These are phyloP conservation scores for Drosophila equinoxialis DNA, from an alignment of 1,140 invertebrate genomes.

Conservation along the genomic window DNA sequence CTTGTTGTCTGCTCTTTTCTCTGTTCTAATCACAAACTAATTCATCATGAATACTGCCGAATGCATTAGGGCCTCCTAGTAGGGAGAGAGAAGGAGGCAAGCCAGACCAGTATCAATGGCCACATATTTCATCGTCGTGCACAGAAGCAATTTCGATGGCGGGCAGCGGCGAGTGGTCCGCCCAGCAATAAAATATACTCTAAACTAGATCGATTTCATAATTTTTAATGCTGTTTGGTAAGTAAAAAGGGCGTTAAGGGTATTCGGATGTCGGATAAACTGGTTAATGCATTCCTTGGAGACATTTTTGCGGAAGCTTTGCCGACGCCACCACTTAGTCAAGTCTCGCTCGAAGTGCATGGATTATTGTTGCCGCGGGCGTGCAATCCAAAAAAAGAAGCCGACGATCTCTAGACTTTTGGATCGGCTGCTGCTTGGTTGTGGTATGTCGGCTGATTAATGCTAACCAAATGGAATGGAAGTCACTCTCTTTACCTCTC, in stretches of 20 bases:
- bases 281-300: constrained; percentile 47
- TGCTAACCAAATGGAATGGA: constrained; percentile 10
- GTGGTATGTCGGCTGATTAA: constrained; percentile 54
- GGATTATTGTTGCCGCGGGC: constrained; percentile 74
- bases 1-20: constrained; percentile 14
- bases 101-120: constrained; percentile 58
- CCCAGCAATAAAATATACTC: constrained; percentile 55
- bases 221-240: neutral
- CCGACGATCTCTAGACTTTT: constrained; percentile 52
- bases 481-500: neutral
- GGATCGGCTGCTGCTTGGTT: constrained; percentile 7
- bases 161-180: neutral
- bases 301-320: constrained; percentile 75
- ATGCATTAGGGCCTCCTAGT: constrained; percentile 64
- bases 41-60: constrained; percentile 76
- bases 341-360: constrained; percentile 17
- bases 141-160: constrained; percentile 72
- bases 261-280: neutral
- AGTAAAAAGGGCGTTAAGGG: neutral
- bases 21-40: constrained; percentile 75
- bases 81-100: constrained; percentile 20
- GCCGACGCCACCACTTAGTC: constrained; percentile 66
- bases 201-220: constrained; percentile 80
- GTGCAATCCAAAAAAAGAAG: constrained; percentile 60
- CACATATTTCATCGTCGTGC: constrained; percentile 78